Evolutionary conservation across 2,888 invertebrate genomes (phyloP).

Genomic region (Sinopyrophorus schimmeli): DNA sequence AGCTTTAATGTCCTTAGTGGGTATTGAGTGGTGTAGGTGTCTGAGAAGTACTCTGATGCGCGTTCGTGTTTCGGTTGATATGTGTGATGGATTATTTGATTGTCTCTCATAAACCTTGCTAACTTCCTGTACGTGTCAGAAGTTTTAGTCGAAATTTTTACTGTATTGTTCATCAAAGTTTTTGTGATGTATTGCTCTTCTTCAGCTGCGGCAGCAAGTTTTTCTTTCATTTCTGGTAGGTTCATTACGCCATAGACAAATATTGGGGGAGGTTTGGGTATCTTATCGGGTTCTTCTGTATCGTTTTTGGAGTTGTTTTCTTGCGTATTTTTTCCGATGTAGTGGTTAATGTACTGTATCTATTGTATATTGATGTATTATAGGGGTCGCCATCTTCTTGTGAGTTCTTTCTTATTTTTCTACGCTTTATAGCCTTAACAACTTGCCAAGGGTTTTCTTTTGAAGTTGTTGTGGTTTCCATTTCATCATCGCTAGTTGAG

Average conservation of each 20-base stretch:
- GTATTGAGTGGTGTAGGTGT: slow-evolving; percentile 17
- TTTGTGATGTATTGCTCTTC: slow-evolving; percentile 16
- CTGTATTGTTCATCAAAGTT: slow-evolving; percentile 18
- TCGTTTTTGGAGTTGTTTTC: slow-evolving; percentile 4
- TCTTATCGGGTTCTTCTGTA: slow-evolving; percentile 6
- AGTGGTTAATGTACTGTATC: slow-evolving; percentile 11
- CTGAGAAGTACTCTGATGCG: slow-evolving; percentile 17
- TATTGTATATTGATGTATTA: slow-evolving; percentile 4
- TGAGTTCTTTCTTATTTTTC: slow-evolving; percentile 13
- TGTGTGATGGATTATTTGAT: slow-evolving; percentile 20
- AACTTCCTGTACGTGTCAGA: slow-evolving; percentile 15
- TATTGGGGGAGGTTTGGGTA: slow-evolving; percentile 14
- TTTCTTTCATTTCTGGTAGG: slow-evolving; percentile 8
- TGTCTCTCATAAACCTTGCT: slow-evolving; percentile 8
- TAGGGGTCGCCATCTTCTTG: neutral
- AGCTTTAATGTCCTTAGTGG: slow-evolving; percentile 10
- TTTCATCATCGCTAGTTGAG: slow-evolving; percentile 12
- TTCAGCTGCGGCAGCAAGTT: slow-evolving; percentile 9
- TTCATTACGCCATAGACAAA: slow-evolving; percentile 14
- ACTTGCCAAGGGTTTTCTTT: slow-evolving; percentile 16
- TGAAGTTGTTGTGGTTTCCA: neutral
- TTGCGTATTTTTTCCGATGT: slow-evolving; percentile 5
- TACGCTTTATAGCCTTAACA: slow-evolving; percentile 8
- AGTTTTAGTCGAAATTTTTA: slow-evolving; percentile 22
- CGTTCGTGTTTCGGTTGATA: slow-evolving; percentile 17